These are phyloP conservation scores for Argopecten irradians DNA, from an alignment of 1,140 invertebrate species.

Conservation along the genomic window DNA sequence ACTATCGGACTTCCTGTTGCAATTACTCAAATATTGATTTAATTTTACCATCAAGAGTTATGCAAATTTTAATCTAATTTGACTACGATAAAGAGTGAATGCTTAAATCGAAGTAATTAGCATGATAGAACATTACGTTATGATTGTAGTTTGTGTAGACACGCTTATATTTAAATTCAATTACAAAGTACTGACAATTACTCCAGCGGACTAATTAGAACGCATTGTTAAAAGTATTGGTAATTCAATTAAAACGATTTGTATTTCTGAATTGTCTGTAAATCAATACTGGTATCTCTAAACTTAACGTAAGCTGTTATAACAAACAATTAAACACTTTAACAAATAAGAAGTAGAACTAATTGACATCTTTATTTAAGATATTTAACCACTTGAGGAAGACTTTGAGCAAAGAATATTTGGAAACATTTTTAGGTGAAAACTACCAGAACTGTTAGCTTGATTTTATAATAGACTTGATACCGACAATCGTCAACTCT, in stretches of 20 bases:
- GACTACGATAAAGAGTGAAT: neutral
- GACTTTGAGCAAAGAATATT: neutral
- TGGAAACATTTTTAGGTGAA: neutral
- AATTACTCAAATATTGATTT: too few relatives aligned
- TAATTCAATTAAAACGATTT: too few relatives aligned
- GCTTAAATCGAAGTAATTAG: neutral
- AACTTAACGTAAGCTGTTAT: neutral
- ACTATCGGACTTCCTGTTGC: too few relatives aligned
- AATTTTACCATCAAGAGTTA: too few relatives aligned
- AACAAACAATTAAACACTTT: neutral
- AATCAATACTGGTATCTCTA: neutral
- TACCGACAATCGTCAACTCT: too few relatives aligned
- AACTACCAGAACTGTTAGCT: neutral
- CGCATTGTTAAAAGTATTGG: too few relatives aligned
- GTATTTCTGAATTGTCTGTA: too few relatives aligned
- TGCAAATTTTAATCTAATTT: neutral
- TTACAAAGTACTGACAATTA: neutral
- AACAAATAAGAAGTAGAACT: neutral
- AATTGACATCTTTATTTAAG: neutral
- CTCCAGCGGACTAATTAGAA: too few relatives aligned
- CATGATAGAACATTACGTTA: neutral
- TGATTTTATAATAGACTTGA: too few relatives aligned
- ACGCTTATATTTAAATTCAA: neutral
- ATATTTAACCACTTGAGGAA: neutral
- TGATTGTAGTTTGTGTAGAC: neutral